phyloP scores from a whole-genome alignment of 2,888 invertebrate genomes.

The Augochlorella aurata region DNA sequence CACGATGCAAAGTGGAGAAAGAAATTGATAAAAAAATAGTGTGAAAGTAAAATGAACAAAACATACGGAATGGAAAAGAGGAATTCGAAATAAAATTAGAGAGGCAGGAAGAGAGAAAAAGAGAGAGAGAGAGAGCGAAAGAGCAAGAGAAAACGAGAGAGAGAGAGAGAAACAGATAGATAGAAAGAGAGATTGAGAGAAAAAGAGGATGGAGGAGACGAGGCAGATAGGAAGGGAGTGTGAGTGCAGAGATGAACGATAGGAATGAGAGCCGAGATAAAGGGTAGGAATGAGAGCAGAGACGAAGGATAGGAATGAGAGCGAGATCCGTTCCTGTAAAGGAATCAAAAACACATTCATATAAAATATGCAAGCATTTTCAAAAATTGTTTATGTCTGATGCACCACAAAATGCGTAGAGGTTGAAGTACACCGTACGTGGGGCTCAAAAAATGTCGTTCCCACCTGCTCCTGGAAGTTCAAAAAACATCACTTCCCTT shows the following conservation, averaged over 20 bases:
- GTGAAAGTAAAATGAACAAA: neutral
- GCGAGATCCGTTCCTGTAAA: conserved; percentile 82
- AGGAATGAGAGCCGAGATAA: conserved; percentile 57
- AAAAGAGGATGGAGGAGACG: conserved; percentile 30
- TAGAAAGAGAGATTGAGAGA: conserved; percentile 77
- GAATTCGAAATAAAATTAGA: neutral
- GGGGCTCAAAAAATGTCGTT: conserved; percentile 82
- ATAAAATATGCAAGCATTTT: conserved; percentile 83
- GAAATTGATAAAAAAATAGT: neutral
- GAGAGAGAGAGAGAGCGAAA: conserved; percentile 36
- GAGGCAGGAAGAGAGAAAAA: conserved; percentile 23
- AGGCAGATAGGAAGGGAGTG: conserved; percentile 32
- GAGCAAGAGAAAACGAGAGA: conserved; percentile 22
- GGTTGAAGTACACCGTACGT: conserved; percentile 81
- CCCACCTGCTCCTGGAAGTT: conserved; percentile 83
- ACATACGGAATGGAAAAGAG: neutral
- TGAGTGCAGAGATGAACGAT: conserved; percentile 61
- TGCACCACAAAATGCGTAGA: conserved; percentile 82
- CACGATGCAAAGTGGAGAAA: conserved; percentile 26
- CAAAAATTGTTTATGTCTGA: conserved; percentile 83
- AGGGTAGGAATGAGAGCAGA: conserved; percentile 61
- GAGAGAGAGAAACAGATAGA: conserved; percentile 55
- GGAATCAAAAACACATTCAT: conserved; percentile 82
- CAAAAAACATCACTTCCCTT: conserved; percentile 82
- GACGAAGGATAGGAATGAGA: conserved; percentile 75